Conservation (phyloP, 1,140 invertebrate genomes). For the Chlorops oryzae region DNA sequence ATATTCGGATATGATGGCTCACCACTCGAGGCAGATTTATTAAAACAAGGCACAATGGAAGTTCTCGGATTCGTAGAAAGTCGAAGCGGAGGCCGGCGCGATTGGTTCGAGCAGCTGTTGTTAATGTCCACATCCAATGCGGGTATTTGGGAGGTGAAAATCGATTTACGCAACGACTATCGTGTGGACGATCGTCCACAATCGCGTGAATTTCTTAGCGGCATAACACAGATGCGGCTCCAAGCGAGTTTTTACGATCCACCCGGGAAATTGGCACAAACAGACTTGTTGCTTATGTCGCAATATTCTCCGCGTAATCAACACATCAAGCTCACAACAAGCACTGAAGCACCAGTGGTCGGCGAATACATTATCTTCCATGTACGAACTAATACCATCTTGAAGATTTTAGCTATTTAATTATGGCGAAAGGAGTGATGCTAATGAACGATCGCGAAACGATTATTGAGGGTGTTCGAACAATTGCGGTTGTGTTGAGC, state of each 20-base stretch:
- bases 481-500: slow-evolving; percentile 82
- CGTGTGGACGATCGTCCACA: slow-evolving; percentile 48
- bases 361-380: slow-evolving; percentile 94
- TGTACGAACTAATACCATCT: slow-evolving; percentile 84
- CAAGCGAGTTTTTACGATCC: slow-evolving; percentile 66
- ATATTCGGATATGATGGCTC: slow-evolving; percentile 80
- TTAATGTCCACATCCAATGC: slow-evolving; percentile 53
- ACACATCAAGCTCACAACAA: slow-evolving; percentile 82
- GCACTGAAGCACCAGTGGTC: slow-evolving; percentile 74
- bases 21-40: slow-evolving; percentile 53
- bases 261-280: slow-evolving; percentile 55
- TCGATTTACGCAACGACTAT: slow-evolving; percentile 60
- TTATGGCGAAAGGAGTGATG: slow-evolving; percentile 83
- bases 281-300: slow-evolving; percentile 63
- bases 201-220: slow-evolving; percentile 57
- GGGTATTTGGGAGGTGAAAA: slow-evolving; percentile 68
- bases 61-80: slow-evolving; percentile 55
- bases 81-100: slow-evolving; percentile 52
- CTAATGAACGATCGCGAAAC: slow-evolving; percentile 64
- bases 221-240: slow-evolving; percentile 61
- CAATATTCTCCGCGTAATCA: slow-evolving; percentile 79
- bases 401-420: slow-evolving; percentile 82
- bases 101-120: slow-evolving; percentile 52
- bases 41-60: slow-evolving; percentile 56
- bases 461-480: slow-evolving; percentile 64